A percentile compares a stretch with the other conserved stretches of the same genome.
Evolutionary conservation across 2,113 vertebrate genomes (phyloP).

Genomic region (Ictalurus punctatus): DNA sequence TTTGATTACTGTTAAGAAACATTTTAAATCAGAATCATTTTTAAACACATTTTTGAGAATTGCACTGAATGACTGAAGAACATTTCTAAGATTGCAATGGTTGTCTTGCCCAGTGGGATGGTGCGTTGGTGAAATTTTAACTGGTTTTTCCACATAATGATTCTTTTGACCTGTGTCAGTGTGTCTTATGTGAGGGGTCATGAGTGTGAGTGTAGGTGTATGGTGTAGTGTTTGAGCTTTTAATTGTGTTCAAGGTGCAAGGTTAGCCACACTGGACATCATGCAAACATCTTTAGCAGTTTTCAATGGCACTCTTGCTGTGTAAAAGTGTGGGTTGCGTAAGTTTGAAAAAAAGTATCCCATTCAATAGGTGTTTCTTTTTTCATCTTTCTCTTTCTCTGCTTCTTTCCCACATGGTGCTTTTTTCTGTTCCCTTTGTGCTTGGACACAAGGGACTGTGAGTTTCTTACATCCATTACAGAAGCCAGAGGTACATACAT

Average conservation of each 20-base stretch:
- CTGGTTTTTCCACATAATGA: background rate
- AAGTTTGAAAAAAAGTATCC: slow-evolving; percentile 16
- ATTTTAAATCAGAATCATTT: background rate
- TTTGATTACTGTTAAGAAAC: background rate
- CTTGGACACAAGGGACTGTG: slow-evolving; percentile 25
- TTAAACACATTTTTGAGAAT: background rate
- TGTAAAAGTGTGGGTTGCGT: slow-evolving; percentile 12
- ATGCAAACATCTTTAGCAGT: slow-evolving; percentile 20
- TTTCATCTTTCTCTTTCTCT: background rate
- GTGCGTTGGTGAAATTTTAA: background rate
- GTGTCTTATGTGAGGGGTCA: slow-evolving; percentile 3
- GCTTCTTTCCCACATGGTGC: background rate
- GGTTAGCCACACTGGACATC: slow-evolving; percentile 25
- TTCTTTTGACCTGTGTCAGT: slow-evolving; percentile 13
- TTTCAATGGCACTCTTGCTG: slow-evolving; percentile 20
- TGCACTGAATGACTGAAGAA: background rate
- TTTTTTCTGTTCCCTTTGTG: slow-evolving; percentile 2
- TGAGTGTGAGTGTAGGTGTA: slow-evolving; percentile 4
- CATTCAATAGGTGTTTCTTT: background rate
- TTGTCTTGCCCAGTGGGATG: background rate
- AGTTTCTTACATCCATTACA: slow-evolving; percentile 11
- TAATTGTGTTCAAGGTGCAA: slow-evolving; percentile 21
- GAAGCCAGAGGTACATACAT: slow-evolving; percentile 6
- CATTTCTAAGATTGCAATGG: background rate
- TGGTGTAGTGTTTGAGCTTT: background rate